Base-by-base conservation (phyloP, 2,888 invertebrate genomes). In the Parnassius mnemosyne region DNA sequence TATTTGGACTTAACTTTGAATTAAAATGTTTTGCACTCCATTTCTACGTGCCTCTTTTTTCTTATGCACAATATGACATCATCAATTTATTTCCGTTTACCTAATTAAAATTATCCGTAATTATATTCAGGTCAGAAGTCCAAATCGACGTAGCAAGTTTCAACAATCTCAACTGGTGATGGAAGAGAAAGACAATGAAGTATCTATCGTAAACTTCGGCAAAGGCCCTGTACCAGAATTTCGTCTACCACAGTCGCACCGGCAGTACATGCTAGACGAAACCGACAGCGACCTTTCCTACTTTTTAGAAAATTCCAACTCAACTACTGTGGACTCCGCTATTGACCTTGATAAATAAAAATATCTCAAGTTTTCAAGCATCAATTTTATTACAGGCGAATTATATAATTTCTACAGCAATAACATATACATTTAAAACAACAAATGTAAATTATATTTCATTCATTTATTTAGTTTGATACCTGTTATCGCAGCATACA, bases 141-240 rank as follows among this genome's bases (percentile, higher is more conserved):
- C 61, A 7, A 65, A 53, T 52, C 69, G 76, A 1, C 76, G 81
- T 51, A 65, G 69, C 10, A 55, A 61, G 1, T 62, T 25, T 3
- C 41, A 16, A 53, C 43, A 16, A 53, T 43, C 60, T 3, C 71
- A 69, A 2, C 72, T 80, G 49, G 66, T 87, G 0, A 77, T 81
- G 65, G 84, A 85, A 66, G 76, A 76, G 52, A 68, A 71, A 3
- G 65, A 65, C 3, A 67, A 63, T 0, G 78, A 80, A 2, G 76
- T 86, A 25, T 77, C 77, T 2, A 61, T 87, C 62, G 65, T 84
- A 55, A 74, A 72, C 52, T 66, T 86, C 42, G 82, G 79, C 68
- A 68, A 63, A 9, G 79, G 67, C 2, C 83, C 85, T 3, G 67
- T 83, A 62, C 86, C 86, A 0, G 69, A 73, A 68, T 77, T 86